Evolutionary conservation across 2,888 invertebrate genomes (phyloP).

Genomic region (Anoplius nigerrimus): DNA sequence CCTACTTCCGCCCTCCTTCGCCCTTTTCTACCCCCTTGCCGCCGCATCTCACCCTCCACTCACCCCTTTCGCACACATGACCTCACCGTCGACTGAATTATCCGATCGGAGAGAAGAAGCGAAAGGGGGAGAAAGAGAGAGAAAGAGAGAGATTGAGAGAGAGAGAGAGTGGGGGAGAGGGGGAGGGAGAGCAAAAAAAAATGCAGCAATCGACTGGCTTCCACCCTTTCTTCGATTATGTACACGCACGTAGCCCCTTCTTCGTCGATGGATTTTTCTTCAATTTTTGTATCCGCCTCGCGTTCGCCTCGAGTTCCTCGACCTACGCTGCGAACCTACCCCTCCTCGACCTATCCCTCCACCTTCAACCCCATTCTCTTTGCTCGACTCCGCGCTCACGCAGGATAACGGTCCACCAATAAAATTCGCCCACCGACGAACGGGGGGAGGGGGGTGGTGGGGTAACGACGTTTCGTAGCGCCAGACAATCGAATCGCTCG

Average conservation of each 20-base stretch:
- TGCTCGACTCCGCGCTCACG: no score
- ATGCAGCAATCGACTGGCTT: not conserved
- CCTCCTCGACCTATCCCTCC: not conserved
- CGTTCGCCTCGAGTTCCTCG: no score
- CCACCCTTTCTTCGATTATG: not conserved
- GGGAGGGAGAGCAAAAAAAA: not conserved
- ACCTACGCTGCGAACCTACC: no score
- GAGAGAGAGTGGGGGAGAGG: not conserved
- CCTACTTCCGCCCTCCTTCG: no score
- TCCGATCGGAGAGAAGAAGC: not conserved
- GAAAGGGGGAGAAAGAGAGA: slow-evolving; percentile 8
- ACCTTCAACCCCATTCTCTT: no score
- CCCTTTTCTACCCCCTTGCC: slow-evolving; percentile 11
- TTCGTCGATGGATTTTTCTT: no score
- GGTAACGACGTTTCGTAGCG: no score
- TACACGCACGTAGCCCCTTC: not conserved
- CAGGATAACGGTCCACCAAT: no score
- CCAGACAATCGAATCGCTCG: no score
- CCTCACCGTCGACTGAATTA: no score
- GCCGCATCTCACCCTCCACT: slow-evolving; percentile 9
- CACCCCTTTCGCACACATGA: not conserved
- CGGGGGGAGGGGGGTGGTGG: no score
- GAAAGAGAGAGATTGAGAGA: not conserved
- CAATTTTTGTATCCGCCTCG: not conserved
- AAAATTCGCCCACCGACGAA: no score